Conservation (phyloP, 1,140 invertebrate species). For the Platyscapa corneri region DNA sequence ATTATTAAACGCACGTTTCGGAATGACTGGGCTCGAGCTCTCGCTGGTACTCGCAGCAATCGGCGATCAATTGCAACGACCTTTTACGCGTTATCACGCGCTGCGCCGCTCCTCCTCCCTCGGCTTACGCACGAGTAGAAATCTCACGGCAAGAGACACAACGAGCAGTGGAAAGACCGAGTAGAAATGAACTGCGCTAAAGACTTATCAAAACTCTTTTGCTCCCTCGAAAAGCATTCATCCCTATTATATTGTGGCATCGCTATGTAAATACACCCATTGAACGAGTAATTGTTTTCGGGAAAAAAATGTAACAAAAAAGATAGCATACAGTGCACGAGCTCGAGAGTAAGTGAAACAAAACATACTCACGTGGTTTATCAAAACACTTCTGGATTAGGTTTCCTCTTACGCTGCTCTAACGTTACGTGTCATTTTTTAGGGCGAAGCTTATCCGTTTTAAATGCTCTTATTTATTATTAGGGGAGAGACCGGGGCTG, state of each 20-base stretch:
- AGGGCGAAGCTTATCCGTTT: slow-evolving; percentile 12
- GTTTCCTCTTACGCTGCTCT: slow-evolving; percentile 19
- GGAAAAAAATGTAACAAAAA: neutral
- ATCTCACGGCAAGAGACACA: neutral
- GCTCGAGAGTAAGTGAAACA: neutral
- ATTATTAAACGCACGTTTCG: too few relatives aligned
- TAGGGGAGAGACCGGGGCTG: too few relatives aligned
- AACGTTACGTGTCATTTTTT: slow-evolving; percentile 7
- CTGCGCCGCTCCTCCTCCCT: too few relatives aligned
- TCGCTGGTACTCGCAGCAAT: neutral
- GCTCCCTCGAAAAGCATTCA: neutral
- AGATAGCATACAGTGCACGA: too few relatives aligned
- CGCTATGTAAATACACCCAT: slow-evolving; percentile 11
- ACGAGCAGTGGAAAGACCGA: neutral
- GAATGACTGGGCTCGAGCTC: too few relatives aligned
- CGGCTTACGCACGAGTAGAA: too few relatives aligned
- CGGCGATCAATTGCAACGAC: neutral
- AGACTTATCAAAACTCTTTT: neutral
- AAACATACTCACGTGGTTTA: slow-evolving; percentile 34
- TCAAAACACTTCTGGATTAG: slow-evolving; percentile 39
- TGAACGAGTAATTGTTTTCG: slow-evolving; percentile 16
- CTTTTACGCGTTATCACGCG: neutral
- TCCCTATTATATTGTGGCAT: neutral
- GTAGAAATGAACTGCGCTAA: neutral
- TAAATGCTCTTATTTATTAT: slow-evolving; percentile 36